These are phyloP conservation scores for Acanthisitta chloris DNA, from an alignment of 2,113 vertebrate genomes.

Conservation along the genomic window DNA sequence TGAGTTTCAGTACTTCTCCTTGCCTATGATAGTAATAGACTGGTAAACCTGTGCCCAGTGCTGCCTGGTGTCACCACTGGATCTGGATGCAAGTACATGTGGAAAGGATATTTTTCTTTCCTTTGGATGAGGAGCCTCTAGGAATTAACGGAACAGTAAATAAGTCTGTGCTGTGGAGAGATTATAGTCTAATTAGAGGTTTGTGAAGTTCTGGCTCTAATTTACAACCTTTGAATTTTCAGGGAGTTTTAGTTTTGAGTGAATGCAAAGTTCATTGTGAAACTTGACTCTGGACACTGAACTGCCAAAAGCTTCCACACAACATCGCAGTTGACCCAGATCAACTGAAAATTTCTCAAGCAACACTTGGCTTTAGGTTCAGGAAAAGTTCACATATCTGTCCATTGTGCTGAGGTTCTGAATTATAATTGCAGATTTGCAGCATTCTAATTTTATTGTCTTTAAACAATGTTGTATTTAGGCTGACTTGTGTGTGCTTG, in stretches of 20 bases:
- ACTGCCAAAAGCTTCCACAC: neutral
- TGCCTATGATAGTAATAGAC: neutral
- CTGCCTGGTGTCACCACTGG: neutral
- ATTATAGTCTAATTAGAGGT: neutral
- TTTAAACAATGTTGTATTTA: neutral
- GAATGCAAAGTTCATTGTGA: neutral
- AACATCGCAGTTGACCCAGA: neutral
- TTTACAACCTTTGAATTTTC: neutral
- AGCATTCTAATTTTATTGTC: constrained; percentile 15
- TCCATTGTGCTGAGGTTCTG: neutral
- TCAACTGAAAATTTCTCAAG: neutral
- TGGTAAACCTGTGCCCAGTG: neutral
- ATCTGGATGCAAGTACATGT: neutral
- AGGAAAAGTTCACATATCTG: neutral
- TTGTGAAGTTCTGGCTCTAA: neutral
- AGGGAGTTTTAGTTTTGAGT: neutral
- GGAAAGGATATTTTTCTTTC: neutral
- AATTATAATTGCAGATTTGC: neutral
- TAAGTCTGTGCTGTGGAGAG: neutral
- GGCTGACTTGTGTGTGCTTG: neutral
- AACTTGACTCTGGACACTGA: neutral
- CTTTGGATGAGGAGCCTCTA: neutral
- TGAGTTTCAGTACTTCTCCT: neutral
- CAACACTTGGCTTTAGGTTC: neutral
- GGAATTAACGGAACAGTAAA: neutral